phyloP scores from a whole-genome alignment of 1,140 invertebrate genomes.

The Musca domestica region DNA sequence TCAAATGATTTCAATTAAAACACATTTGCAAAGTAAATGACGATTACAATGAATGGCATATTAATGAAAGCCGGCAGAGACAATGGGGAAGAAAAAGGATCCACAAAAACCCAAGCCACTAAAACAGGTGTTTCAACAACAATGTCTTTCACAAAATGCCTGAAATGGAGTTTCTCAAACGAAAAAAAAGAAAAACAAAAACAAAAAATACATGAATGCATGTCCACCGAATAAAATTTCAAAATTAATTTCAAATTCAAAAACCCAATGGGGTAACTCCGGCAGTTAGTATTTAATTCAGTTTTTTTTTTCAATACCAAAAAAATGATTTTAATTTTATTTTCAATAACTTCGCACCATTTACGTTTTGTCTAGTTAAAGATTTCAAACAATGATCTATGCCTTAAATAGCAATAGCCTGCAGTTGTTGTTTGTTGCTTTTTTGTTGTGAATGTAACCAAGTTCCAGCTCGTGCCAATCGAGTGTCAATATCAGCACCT shows the following conservation, averaged over 20 bases:
- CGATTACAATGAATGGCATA: no score
- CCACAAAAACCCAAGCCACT: not conserved
- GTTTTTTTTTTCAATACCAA: no score
- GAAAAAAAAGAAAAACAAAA: not conserved
- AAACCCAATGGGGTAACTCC: no score
- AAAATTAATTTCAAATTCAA: not conserved
- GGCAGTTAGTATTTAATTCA: no score
- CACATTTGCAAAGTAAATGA: not conserved
- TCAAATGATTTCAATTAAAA: conserved; percentile 21
- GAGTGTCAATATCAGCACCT: conserved; percentile 22
- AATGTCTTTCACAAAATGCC: not conserved
- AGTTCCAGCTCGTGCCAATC: conserved; percentile 15
- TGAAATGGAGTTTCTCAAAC: not conserved
- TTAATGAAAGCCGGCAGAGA: no score
- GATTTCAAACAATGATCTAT: not conserved
- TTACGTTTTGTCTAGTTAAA: no score
- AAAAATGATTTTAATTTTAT: no score
- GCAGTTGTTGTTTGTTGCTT: no score
- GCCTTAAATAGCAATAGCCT: not conserved
- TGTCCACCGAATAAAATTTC: not conserved
- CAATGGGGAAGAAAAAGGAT: not conserved
- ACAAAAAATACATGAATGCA: not conserved
- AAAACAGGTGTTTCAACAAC: conserved; percentile 18
- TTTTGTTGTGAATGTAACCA: not conserved
- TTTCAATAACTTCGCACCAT: no score